Evolutionary conservation across 2,113 vertebrate genomes (phyloP).

Genomic region (Barbus barbus): DNA sequence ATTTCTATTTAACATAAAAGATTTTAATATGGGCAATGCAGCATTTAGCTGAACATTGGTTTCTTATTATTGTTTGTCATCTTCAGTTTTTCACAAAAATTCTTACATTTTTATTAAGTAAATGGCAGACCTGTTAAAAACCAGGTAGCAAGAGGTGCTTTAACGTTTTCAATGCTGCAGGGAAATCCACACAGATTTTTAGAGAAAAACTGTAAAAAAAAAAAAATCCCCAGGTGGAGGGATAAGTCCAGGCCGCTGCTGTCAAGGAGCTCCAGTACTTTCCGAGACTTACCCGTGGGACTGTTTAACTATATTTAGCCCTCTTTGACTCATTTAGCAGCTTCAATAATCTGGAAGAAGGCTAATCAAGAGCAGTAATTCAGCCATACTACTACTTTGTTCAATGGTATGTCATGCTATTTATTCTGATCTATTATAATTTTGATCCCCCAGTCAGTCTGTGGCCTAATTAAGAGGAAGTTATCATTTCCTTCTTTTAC

Average conservation of each 20-base stretch:
- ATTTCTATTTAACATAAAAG: neutral
- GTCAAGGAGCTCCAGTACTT: conserved; percentile 52
- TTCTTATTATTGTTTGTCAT: neutral
- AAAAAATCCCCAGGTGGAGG: conserved; percentile 4
- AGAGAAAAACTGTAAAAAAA: neutral
- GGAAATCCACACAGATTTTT: neutral
- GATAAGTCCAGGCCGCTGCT: conserved; percentile 40
- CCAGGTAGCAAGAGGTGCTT: neutral
- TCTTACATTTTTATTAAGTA: too few relatives aligned
- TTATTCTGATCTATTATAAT: neutral
- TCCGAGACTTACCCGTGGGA: conserved; percentile 36
- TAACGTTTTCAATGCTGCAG: neutral
- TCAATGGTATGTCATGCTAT: neutral
- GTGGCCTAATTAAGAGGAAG: conserved; percentile 8
- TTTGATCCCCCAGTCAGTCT: neutral
- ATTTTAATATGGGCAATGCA: neutral
- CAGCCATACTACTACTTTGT: neutral
- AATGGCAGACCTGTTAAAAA: neutral
- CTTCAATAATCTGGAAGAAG: conserved; percentile 18
- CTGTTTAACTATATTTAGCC: conserved; percentile 44
- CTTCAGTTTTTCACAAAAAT: neutral
- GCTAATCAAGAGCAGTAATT: conserved; percentile 9
- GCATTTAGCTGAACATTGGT: neutral
- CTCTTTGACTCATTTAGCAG: conserved; percentile 36
- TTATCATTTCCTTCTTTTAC: neutral